Evolutionary conservation across 2,888 invertebrate genomes (phyloP).

Genomic region (Cartodere bifasciata): DNA sequence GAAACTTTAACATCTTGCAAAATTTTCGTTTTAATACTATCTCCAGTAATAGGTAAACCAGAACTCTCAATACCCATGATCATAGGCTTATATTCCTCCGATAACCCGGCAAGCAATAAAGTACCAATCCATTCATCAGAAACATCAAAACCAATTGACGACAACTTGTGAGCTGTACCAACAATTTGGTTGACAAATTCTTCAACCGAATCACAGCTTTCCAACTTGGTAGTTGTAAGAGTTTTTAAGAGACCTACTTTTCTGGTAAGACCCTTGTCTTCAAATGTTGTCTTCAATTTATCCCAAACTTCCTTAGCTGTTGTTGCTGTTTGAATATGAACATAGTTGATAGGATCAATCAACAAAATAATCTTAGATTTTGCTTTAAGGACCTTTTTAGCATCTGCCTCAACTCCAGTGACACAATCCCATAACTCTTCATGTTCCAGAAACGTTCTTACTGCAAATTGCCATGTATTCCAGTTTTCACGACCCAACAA

Average conservation of each 20-base stretch:
- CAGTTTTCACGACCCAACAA: constrained; percentile 20
- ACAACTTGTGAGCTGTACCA: constrained; percentile 16
- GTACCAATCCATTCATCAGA: constrained; percentile 19
- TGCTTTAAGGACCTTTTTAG: constrained; percentile 15
- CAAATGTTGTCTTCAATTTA: constrained; percentile 18
- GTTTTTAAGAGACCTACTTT: constrained; percentile 19
- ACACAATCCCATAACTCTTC: constrained; percentile 12
- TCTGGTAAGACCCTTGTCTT: constrained; percentile 19
- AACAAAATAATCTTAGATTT: constrained; percentile 19
- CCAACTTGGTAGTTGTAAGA: constrained; percentile 19
- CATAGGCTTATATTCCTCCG: constrained; percentile 15
- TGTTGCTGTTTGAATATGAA: constrained; percentile 17
- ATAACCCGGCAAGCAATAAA: constrained; percentile 14
- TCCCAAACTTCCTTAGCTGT: constrained; percentile 18
- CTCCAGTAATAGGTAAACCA: constrained; percentile 15
- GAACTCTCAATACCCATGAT: constrained; percentile 16
- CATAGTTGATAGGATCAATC: constrained; percentile 17
- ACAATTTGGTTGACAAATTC: constrained; percentile 21
- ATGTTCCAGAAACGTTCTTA: constrained; percentile 14
- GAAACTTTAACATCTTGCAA: too few species aligned
- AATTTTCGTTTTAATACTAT: constrained; percentile 16
- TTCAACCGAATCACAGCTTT: constrained; percentile 20
- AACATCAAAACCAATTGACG: constrained; percentile 17
- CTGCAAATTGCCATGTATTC: constrained; percentile 18
- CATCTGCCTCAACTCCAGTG: constrained; percentile 6